Base-by-base conservation (phyloP, 2,113 vertebrate genomes). In the Oceanodroma tethys region DNA sequence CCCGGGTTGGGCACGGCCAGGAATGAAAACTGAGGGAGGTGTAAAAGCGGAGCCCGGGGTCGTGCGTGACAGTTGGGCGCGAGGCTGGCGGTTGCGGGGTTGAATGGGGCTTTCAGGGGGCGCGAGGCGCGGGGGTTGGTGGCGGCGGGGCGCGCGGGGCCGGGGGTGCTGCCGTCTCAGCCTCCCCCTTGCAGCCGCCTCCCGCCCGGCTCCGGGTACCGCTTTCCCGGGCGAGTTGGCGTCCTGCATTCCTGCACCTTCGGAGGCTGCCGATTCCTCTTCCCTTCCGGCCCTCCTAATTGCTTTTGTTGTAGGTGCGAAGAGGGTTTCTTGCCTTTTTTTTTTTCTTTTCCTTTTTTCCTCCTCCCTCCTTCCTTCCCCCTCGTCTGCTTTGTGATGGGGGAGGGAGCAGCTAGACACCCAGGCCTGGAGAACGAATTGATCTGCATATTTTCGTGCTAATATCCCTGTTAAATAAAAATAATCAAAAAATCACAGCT, bases 261-360 rank as follows among this genome's bases (percentile, higher is more conserved):
- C 52, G 11, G 52, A 9, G 52, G 38, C 56, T 92, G 81, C 76
- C 7, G 21, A 2, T 21, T 62, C 18, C 36, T 17, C 21, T 65
- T 72, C 63, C 56, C 50, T 67, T 30, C 73, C 42, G 53, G 65
- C 60, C 19, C 34, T 72, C 73, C 25, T 27, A 11, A 53, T 38
- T 36, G 70, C 89, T 95, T 95, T 94, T 96, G 91, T 97, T 96
- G 78, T 94, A 81, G 93, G 83, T 96, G 86, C 23, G 72, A 55
- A 76, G 63, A 47, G 63, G 88, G 9, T 55, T 70, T 80, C 13
- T 16, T 73, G 26, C 19, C 20, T 66, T 40, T 23, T 3, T 11
- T 2, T 19, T 17, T 56, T 34, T 11, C 7, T 5, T 27, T 13
- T 11, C 9, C 16, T 29, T 75, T 59, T 52, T 29, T 6, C 30